Conservation (phyloP, 1,140 invertebrate genomes). For the Eurosta solidaginis region DNA sequence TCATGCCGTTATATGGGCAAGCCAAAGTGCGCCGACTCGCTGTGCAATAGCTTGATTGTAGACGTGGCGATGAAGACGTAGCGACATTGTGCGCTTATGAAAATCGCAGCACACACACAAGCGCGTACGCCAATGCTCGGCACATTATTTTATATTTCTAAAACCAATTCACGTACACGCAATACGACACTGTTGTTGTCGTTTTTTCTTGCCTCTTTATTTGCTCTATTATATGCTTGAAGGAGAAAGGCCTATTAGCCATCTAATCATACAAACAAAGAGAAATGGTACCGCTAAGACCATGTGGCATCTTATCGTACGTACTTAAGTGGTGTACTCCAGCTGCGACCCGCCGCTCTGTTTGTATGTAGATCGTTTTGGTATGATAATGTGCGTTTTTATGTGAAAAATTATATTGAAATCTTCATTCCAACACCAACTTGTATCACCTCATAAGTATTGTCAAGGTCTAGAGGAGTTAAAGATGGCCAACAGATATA, state of each 20-base stretch:
- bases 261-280: not conserved
- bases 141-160: not conserved
- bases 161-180: conserved; percentile 13
- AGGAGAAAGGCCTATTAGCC: not conserved
- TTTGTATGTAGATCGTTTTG: not conserved
- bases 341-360: not conserved
- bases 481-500: too few species aligned
- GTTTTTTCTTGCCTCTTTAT: not conserved
- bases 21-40: not conserved
- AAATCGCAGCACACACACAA: not conserved
- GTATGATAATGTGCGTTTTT: not conserved
- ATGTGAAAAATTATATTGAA: not conserved
- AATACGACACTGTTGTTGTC: not conserved
- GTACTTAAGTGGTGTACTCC: not conserved
- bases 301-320: not conserved
- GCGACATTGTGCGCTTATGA: not conserved
- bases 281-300: not conserved
- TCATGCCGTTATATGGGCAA: conserved; percentile 4
- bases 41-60: not conserved
- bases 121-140: not conserved
- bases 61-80: not conserved
- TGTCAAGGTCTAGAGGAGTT: too few species aligned
- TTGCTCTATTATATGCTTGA: not conserved
- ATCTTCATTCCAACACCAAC: not conserved
- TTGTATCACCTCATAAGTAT: too few species aligned